Conservation (phyloP, 92 coral and sea anemone genomes). For the Hydrozoanthus gracilis region DNA sequence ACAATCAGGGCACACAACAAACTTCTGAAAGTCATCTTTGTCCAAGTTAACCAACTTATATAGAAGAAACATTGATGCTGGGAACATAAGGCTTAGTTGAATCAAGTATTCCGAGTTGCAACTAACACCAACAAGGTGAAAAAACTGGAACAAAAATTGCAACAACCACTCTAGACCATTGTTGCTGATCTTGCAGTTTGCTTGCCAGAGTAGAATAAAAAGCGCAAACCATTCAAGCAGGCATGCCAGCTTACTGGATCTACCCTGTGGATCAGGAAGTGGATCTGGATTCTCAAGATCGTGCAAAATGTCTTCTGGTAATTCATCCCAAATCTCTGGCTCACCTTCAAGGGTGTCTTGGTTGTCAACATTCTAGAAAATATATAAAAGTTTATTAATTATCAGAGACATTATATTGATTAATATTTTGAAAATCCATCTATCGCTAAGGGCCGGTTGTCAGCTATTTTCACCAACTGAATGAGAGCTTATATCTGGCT, state of each 20-base stretch:
- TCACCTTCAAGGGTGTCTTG: constrained; percentile 37
- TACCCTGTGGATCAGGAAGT: constrained; percentile 59
- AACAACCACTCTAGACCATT: constrained; percentile 79
- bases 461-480: too few species aligned
- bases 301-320: constrained; percentile 33
- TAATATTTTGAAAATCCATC: not conserved
- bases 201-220: constrained; percentile 72
- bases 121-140: constrained; percentile 54
- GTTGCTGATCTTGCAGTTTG: constrained; percentile 66
- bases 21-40: constrained; percentile 66
- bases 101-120: constrained; percentile 51
- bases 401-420: too few species aligned
- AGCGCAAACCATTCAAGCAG: constrained; percentile 54
- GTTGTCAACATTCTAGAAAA: constrained; percentile 3
- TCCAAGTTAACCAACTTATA: constrained; percentile 52
- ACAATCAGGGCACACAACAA: constrained; percentile 68
- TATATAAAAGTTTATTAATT: not conserved
- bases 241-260: constrained; percentile 22
- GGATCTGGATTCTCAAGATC: constrained; percentile 43
- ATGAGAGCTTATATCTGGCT: too few species aligned
- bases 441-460: too few species aligned
- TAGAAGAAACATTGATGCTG: constrained; percentile 59
- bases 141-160: constrained; percentile 63
- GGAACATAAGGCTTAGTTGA: constrained; percentile 62
- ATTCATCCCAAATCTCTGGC: constrained; percentile 64